A percentile compares a stretch with the other conserved stretches of the same genome.
These are phyloP conservation scores for Diploptera punctata DNA, from an alignment of 2,888 invertebrate species.

Conservation along the genomic window DNA sequence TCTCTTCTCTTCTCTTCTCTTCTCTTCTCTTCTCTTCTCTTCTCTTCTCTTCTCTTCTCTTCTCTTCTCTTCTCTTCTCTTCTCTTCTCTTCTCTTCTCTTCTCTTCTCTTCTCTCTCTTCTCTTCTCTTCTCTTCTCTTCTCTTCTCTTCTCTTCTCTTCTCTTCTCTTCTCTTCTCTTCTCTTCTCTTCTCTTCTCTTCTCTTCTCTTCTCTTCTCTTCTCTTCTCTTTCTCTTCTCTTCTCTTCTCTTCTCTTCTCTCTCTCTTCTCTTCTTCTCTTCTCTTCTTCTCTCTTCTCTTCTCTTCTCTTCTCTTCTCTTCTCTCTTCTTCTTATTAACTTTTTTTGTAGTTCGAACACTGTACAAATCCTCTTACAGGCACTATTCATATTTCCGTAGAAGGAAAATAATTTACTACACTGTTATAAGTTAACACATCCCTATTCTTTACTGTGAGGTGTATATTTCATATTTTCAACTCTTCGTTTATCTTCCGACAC, in stretches of 20 bases:
- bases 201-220: background rate
- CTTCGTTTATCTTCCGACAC: too few species aligned
- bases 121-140: background rate
- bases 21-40: background rate
- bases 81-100: background rate
- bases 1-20: too few species aligned
- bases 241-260: background rate
- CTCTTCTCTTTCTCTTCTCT: background rate
- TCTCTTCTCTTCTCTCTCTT: background rate
- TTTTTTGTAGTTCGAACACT: background rate
- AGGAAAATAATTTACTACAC: too few species aligned
- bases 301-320: background rate
- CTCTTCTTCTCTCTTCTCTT: background rate
- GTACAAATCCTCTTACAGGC: too few species aligned
- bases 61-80: background rate
- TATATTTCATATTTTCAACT: too few species aligned
- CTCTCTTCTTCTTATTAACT: background rate
- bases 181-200: background rate
- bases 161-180: background rate
- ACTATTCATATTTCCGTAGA: too few species aligned
- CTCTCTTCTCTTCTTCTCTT: background rate
- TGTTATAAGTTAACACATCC: too few species aligned
- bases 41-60: background rate
- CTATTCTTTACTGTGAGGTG: too few species aligned
- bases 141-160: background rate